Percentiles rank a stretch among this genome's conserved stretches.
Evolutionary conservation across 2,888 invertebrate genomes (phyloP).

Genomic region (Rhodophaea formosa): DNA sequence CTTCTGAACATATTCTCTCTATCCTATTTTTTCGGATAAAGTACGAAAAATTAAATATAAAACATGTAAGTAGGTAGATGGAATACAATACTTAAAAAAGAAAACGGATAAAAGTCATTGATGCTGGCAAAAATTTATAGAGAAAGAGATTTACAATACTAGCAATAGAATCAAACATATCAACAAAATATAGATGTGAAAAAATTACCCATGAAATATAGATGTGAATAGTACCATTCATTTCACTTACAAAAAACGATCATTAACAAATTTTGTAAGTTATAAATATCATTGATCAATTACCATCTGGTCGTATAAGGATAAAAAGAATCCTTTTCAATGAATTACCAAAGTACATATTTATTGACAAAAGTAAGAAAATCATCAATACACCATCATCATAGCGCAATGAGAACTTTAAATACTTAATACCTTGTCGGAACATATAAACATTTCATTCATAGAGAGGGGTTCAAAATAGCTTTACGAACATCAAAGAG

Average conservation of each 20-base stretch:
- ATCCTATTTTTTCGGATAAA: too few species aligned
- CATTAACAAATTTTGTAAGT: not conserved
- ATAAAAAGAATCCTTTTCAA: conserved; percentile 6
- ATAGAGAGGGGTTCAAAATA: conserved; percentile 50
- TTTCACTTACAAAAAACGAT: too few species aligned
- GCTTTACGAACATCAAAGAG: conserved; percentile 54
- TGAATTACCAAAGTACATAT: not conserved
- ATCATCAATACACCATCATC: too few species aligned
- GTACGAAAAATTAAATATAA: too few species aligned
- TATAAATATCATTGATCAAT: not conserved
- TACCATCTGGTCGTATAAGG: not conserved
- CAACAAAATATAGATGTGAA: not conserved
- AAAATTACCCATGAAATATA: not conserved
- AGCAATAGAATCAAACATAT: not conserved
- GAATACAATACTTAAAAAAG: too few species aligned
- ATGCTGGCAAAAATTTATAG: conserved; percentile 15
- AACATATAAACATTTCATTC: conserved; percentile 46
- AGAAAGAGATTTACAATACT: too few species aligned
- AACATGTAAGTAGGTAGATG: too few species aligned
- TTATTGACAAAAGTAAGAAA: too few species aligned
- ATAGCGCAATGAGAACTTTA: conserved; percentile 14
- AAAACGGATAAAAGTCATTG: too few species aligned
- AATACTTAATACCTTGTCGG: conserved; percentile 10
- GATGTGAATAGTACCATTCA: too few species aligned
- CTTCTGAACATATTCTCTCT: too few species aligned